Percentiles rank a stretch among this genome's conserved stretches.
Evolutionary conservation across 2,888 invertebrate species (phyloP).

Genomic region (Polydrusus tereticollis): DNA sequence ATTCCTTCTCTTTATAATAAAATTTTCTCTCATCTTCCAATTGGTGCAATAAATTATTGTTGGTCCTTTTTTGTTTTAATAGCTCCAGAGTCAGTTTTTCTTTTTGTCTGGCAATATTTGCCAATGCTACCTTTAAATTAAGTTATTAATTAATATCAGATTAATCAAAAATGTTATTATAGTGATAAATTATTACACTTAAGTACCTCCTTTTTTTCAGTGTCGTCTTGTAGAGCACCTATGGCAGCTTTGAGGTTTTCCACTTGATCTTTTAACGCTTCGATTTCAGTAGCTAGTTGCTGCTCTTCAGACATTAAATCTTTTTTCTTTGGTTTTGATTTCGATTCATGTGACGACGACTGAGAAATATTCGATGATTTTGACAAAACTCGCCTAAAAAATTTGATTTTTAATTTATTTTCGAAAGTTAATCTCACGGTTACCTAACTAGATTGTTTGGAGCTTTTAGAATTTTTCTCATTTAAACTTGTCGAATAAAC

Average conservation of each 20-base stretch:
- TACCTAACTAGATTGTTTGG: constrained; percentile 60
- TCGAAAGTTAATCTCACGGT: constrained; percentile 41
- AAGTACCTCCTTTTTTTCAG: constrained; percentile 66
- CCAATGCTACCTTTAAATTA: constrained; percentile 61
- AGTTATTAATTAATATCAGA: not conserved
- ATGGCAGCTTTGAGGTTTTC: constrained; percentile 67
- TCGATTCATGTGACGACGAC: constrained; percentile 42
- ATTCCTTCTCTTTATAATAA: constrained; percentile 71
- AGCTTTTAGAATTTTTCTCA: constrained; percentile 57
- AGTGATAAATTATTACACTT: no score
- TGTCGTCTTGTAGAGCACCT: constrained; percentile 66
- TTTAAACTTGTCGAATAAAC: constrained; percentile 6
- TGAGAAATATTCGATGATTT: constrained; percentile 51
- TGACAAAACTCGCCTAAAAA: constrained; percentile 56
- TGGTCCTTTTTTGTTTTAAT: constrained; percentile 68
- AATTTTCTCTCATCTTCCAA: constrained; percentile 71
- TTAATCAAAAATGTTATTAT: no score
- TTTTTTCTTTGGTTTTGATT: constrained; percentile 13
- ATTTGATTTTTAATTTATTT: constrained; percentile 32
- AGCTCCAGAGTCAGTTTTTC: constrained; percentile 69
- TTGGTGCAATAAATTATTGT: constrained; percentile 69
- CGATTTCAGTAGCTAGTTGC: constrained; percentile 58
- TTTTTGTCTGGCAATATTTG: constrained; percentile 69
- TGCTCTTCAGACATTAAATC: constrained; percentile 51
- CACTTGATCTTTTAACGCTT: constrained; percentile 64